These are phyloP conservation scores for Schizopygopsis pylzovi DNA, from an alignment of 2,797 vertebrate genomes.

Conservation along the genomic window DNA sequence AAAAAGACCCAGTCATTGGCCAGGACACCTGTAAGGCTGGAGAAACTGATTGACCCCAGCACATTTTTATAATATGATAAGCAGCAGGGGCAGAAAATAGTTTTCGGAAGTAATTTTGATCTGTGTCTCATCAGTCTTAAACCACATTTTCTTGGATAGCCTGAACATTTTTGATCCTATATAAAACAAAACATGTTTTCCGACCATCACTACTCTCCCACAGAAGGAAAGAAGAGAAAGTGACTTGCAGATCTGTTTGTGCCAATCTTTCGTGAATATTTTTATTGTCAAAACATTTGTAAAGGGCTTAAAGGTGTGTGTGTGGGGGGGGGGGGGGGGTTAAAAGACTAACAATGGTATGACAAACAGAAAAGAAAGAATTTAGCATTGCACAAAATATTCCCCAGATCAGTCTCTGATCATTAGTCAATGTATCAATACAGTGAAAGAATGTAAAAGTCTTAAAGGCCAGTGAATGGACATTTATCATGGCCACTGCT, in stretches of 20 bases:
- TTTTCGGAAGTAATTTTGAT: neutral
- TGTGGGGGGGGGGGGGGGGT: neutral
- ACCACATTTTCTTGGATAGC: neutral
- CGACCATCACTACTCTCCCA: neutral
- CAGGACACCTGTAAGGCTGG: slow-evolving; percentile 51
- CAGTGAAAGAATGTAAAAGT: slow-evolving; percentile 20
- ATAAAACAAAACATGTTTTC: too few relatives aligned
- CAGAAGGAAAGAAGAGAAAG: neutral
- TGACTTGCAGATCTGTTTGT: slow-evolving; percentile 34
- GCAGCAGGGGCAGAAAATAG: neutral
- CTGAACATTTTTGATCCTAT: neutral
- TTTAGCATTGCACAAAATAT: slow-evolving; percentile 38
- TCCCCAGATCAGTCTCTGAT: slow-evolving; percentile 36
- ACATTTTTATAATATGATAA: slow-evolving; percentile 39
- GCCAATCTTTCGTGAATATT: slow-evolving; percentile 53
- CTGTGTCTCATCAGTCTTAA: neutral
- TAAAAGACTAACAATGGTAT: slow-evolving; percentile 31
- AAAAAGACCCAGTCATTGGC: slow-evolving; percentile 50
- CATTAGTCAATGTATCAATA: slow-evolving; percentile 38
- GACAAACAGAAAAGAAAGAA: slow-evolving; percentile 34
- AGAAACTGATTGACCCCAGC: slow-evolving; percentile 29
- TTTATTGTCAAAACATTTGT: slow-evolving; percentile 78
- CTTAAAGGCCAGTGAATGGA: slow-evolving; percentile 1
- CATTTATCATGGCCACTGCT: slow-evolving; percentile 28
- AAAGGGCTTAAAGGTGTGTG: slow-evolving; percentile 72